A percentile compares a stretch with the other conserved stretches of the same genome.
phyloP scores from a whole-genome alignment of 1,140 invertebrate species.

The Aphelenchoides besseyi region DNA sequence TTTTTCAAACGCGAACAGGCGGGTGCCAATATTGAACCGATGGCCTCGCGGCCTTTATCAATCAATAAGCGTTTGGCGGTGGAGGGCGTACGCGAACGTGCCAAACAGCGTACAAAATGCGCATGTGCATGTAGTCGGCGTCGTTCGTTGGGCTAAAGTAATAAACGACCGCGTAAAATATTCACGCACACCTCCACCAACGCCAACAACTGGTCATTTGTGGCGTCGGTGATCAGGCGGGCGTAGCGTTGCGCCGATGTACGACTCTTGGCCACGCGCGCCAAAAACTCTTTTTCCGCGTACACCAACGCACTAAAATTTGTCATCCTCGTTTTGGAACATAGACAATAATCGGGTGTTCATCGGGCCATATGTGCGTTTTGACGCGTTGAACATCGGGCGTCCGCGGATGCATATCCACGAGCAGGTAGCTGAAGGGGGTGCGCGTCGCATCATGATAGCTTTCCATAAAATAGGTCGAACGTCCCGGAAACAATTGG shows the following conservation, averaged over 20 bases:
- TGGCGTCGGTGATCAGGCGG: too few relatives aligned
- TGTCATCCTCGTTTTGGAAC: slow-evolving; percentile 35
- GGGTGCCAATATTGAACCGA: too few relatives aligned
- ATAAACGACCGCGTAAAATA: slow-evolving; percentile 29
- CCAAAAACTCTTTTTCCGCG: too few relatives aligned
- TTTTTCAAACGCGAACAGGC: slow-evolving; percentile 17
- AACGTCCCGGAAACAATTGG: slow-evolving; percentile 35
- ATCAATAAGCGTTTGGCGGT: too few relatives aligned
- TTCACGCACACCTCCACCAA: slow-evolving; percentile 34
- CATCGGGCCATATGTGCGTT: slow-evolving; percentile 27
- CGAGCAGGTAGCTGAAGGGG: slow-evolving; percentile 25
- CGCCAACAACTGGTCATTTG: slow-evolving; percentile 28
- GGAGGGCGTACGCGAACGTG: slow-evolving; percentile 27
- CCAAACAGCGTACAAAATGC: slow-evolving; percentile 22
- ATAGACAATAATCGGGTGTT: slow-evolving; percentile 24
- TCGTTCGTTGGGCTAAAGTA: background rate
- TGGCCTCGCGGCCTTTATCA: too few relatives aligned
- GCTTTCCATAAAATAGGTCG: slow-evolving; percentile 25
- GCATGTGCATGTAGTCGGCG: slow-evolving; percentile 17
- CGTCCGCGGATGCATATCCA: slow-evolving; percentile 31
- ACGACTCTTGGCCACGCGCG: too few relatives aligned
- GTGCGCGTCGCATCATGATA: slow-evolving; percentile 23
- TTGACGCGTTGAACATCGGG: slow-evolving; percentile 15
- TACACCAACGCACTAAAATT: too few relatives aligned
- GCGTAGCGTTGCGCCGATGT: too few relatives aligned